Percentiles rank a stretch among this genome's conserved stretches.
Conservation (phyloP, 2,888 invertebrate species). For the Pyralis farinalis region DNA sequence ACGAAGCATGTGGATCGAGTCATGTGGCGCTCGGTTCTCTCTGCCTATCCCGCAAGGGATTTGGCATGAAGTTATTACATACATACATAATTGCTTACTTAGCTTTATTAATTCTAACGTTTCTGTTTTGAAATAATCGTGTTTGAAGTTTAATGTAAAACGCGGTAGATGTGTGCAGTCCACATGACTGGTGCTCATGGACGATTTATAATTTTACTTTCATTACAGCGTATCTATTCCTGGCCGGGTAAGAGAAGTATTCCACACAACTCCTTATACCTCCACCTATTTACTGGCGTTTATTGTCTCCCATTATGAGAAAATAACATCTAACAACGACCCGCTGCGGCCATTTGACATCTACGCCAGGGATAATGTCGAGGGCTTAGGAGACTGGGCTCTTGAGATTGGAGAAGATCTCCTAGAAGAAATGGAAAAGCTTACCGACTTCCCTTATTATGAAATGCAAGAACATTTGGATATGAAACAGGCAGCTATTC, state of each 20-base stretch:
- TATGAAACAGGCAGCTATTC: conserved; percentile 88
- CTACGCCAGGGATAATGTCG: conserved; percentile 64
- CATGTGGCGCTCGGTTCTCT: no score
- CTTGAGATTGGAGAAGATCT: conserved; percentile 63
- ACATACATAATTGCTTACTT: no score
- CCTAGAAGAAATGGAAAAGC: conserved; percentile 76
- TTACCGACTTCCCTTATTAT: conserved; percentile 76
- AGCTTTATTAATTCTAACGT: no score
- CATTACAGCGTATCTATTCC: conserved; percentile 26
- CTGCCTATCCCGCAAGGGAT: no score
- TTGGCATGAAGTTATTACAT: no score
- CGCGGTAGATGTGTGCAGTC: no score
- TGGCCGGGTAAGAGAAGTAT: conserved; percentile 57
- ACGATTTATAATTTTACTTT: no score
- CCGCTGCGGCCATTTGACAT: conserved; percentile 50
- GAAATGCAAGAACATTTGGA: conserved; percentile 67
- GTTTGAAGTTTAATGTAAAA: no score
- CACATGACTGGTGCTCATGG: no score
- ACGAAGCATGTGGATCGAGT: no score
- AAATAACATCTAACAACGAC: conserved; percentile 35
- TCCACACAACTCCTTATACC: conserved; percentile 83
- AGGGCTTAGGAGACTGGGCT: conserved; percentile 61
- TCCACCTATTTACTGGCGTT: conserved; percentile 93
- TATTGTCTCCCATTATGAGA: conserved; percentile 88
- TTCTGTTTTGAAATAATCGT: no score